These are phyloP conservation scores for Telenomus remus DNA, from an alignment of 1,140 invertebrate species.

Conservation along the genomic window DNA sequence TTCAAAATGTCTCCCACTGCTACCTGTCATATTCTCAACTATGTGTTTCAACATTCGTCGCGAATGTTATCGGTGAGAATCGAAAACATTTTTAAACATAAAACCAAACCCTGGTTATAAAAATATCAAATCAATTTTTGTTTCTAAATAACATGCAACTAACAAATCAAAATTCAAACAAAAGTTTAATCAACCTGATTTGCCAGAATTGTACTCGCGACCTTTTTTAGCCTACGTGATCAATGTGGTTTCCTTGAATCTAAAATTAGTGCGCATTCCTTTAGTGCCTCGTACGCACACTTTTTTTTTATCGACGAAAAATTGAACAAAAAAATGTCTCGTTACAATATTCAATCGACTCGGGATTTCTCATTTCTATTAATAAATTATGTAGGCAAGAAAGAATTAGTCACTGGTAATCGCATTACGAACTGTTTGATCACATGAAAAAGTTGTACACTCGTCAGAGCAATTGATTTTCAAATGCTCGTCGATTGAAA, in stretches of 20 bases:
- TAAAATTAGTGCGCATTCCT: constrained; percentile 52
- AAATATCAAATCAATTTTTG: too few species aligned
- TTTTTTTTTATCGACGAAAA: background rate
- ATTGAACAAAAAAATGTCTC: too few species aligned
- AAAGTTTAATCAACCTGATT: constrained; percentile 36
- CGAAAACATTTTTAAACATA: too few species aligned
- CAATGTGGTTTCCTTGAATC: constrained; percentile 55
- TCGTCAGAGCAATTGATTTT: too few species aligned
- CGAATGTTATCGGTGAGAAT: constrained; percentile 70
- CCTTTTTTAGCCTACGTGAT: constrained; percentile 39
- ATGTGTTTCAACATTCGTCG: constrained; percentile 71
- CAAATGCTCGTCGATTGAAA: too few species aligned
- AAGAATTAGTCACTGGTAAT: too few species aligned
- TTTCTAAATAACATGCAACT: too few species aligned
- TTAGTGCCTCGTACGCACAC: background rate
- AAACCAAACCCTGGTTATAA: background rate
- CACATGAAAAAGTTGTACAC: too few species aligned
- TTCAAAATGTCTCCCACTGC: constrained; percentile 56
- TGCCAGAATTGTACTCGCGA: constrained; percentile 9
- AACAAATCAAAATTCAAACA: constrained; percentile 8
- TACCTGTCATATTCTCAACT: constrained; percentile 64
- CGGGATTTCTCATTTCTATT: too few species aligned
- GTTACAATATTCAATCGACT: too few species aligned
- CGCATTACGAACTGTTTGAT: too few species aligned
- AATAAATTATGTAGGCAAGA: too few species aligned